These are phyloP conservation scores for Sternarchorhynchus goeldii DNA, from an alignment of 2,797 vertebrate species.

Conservation along the genomic window DNA sequence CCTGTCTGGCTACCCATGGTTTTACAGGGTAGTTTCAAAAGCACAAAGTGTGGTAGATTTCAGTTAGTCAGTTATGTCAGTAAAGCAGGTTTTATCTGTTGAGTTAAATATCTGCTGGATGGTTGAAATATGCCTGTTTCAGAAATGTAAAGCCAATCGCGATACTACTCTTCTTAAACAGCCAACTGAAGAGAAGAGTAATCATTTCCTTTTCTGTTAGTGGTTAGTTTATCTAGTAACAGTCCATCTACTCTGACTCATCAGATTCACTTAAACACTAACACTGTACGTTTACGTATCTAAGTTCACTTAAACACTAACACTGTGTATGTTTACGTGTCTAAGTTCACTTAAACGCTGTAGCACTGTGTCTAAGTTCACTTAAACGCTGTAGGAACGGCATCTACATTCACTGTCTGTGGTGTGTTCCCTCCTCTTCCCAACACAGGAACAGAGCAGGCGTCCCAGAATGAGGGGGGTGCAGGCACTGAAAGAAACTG, in stretches of 20 bases:
- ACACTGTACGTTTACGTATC: background rate
- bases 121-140: background rate
- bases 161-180: background rate
- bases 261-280: background rate
- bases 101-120: background rate
- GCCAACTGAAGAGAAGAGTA: too few species aligned
- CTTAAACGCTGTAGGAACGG: too few species aligned
- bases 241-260: background rate
- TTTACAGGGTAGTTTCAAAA: background rate
- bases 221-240: background rate
- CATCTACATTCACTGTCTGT: background rate
- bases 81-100: background rate
- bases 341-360: background rate
- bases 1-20: background rate
- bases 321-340: background rate
- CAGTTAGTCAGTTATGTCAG: background rate
- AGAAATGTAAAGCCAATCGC: background rate
- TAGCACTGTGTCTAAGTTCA: too few species aligned
- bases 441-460: conserved; percentile 61
- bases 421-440: conserved; percentile 33
- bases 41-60: background rate
- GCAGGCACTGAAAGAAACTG: conserved; percentile 74
- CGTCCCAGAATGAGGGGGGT: conserved; percentile 29
- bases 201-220: background rate
- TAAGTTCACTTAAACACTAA: conserved; percentile 9